These are phyloP conservation scores for Hoplodrina blanda DNA, from an alignment of 2,888 invertebrate species.

Conservation along the genomic window DNA sequence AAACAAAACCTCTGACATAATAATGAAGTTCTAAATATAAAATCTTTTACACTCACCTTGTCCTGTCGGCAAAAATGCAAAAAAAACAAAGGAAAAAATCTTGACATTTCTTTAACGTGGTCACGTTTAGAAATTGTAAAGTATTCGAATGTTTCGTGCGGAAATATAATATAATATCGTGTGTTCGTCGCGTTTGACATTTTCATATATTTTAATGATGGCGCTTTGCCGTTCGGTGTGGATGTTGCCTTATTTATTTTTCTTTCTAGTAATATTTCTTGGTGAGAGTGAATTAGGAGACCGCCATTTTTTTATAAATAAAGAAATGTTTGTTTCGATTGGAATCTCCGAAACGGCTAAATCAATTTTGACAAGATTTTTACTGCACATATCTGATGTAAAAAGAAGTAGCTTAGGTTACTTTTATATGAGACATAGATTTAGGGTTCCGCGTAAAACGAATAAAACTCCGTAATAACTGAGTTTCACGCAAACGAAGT, in stretches of 20 bases:
- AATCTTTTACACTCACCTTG: conserved; percentile 15
- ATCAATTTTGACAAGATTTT: no score
- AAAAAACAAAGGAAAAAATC: conserved; percentile 35
- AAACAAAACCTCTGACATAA: not conserved
- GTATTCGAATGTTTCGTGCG: conserved; percentile 68
- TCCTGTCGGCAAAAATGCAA: conserved; percentile 17
- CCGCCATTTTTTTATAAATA: not conserved
- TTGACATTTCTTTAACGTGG: conserved; percentile 33
- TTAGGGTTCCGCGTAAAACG: no score
- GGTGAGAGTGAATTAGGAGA: not conserved
- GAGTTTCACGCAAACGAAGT: no score
- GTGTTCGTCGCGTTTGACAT: conserved; percentile 50
- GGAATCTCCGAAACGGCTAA: no score
- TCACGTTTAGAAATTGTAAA: conserved; percentile 65
- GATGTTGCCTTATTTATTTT: conserved; percentile 25
- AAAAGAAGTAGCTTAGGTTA: no score
- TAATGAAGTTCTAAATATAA: conserved; percentile 13
- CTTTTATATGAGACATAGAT: no score
- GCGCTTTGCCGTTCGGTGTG: conserved; percentile 16
- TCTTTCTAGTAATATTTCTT: not conserved
- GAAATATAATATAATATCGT: conserved; percentile 60
- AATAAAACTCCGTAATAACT: no score
- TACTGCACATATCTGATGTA: no score
- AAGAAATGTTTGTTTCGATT: no score
- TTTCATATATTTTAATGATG: conserved; percentile 55